Base-by-base conservation (phyloP, 2,797 vertebrate genomes). In the Leucoraja ocellata region DNA sequence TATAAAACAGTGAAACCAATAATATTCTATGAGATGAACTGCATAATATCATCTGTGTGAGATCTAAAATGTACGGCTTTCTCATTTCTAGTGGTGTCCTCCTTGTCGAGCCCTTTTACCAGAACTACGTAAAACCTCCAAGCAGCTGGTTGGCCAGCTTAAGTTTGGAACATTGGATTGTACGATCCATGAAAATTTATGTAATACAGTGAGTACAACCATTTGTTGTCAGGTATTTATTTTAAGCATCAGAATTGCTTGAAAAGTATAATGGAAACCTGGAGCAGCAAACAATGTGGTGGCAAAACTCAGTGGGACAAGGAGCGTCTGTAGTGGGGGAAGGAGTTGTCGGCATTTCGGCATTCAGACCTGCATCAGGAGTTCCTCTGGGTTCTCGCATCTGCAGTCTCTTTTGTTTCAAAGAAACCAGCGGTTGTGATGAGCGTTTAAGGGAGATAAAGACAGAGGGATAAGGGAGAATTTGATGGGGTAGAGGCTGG, bases 131-230 rank as follows among this genome's bases (percentile, higher is more conserved):
- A 99, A 99, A 96, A 98, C 99, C 93, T 99, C 99, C 0, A 97
- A 98, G 94, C 97, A 98, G 93, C 95, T 99, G 94, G 97, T 97
- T 54, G 98, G 98, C 88, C 98, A 98, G 94, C 95, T 99, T 94
- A 98, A 96, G 95, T 98, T 99, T 95, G 99, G 99, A 3, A 99
- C 99, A 0, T 94, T 99, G 91, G 99, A 99, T 95, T 99, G 99
- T 93, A 99, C 99, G 79, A 94, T 99, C 93, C 99, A 99, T 36
- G 97, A 98, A 91, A 95, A 96, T 81, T 97, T 99, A 94, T 99
- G 99, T 95, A 98, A 96, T 93, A 97, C 94, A 97, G 97, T 98
- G 96, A 97, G 96, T n/a, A 81, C 81, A 36, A 74, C 36, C 54
- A 16, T 32, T 32, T 54, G 46, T 21, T 32, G 36, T 84, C 32